These are phyloP conservation scores for Noctua pronuba DNA, from an alignment of 2,888 invertebrate genomes.

Conservation along the genomic window DNA sequence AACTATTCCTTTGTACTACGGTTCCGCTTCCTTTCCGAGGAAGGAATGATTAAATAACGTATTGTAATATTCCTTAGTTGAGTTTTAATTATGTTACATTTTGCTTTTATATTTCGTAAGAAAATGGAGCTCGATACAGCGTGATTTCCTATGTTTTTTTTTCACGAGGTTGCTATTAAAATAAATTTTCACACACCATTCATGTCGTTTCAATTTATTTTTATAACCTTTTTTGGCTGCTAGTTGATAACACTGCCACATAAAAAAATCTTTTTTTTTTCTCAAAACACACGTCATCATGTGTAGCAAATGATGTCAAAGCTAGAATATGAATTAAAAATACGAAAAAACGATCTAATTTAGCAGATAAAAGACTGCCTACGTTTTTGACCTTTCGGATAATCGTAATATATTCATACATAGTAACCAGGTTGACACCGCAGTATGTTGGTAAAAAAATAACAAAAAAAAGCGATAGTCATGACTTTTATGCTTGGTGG, in stretches of 20 bases:
- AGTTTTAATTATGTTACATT: slow-evolving; percentile 40
- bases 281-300: not conserved
- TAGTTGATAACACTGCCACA: not conserved
- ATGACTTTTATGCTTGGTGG: slow-evolving; percentile 33
- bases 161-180: not conserved
- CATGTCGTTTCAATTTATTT: not conserved
- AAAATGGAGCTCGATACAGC: not conserved
- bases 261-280: not conserved
- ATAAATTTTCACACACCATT: not conserved
- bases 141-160: not conserved
- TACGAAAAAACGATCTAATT: not conserved
- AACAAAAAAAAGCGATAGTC: slow-evolving; percentile 21
- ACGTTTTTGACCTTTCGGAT: not conserved
- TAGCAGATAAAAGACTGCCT: not conserved
- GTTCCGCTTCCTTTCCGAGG: slow-evolving; percentile 5
- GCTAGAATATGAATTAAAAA: not conserved
- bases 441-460: not conserved
- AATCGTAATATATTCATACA: not conserved
- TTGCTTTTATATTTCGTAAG: not conserved
- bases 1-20: slow-evolving; percentile 54
- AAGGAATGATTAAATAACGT: slow-evolving; percentile 39
- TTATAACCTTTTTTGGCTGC: not conserved
- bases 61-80: slow-evolving; percentile 42
- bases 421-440: slow-evolving; percentile 3
- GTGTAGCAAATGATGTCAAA: not conserved